These are phyloP conservation scores for Stenolophus ochropezus DNA, from an alignment of 2,888 invertebrate species.

Conservation along the genomic window DNA sequence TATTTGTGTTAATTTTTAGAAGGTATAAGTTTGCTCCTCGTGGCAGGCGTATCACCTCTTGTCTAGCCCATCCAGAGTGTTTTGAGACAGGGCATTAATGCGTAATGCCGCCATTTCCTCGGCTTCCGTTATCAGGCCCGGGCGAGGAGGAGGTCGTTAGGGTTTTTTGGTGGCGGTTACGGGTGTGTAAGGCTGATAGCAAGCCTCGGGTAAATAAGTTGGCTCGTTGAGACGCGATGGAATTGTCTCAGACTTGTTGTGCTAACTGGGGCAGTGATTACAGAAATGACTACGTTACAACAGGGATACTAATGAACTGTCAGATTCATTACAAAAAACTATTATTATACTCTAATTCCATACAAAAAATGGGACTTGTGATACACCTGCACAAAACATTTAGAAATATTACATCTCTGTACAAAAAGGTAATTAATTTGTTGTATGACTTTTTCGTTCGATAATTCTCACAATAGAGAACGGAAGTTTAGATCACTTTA, in stretches of 20 bases:
- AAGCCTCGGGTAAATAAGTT: background rate
- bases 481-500: no score
- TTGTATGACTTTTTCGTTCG: no score
- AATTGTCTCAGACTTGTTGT: background rate
- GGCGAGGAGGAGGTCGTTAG: background rate
- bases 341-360: no score
- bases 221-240: background rate
- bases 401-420: no score
- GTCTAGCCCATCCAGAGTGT: background rate
- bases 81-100: background rate
- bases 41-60: background rate
- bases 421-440: no score
- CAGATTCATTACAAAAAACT: no score
- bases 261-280: background rate
- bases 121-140: slow-evolving; percentile 24
- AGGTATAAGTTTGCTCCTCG: no score
- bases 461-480: no score
- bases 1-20: no score
- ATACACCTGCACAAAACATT: no score
- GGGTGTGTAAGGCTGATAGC: background rate
- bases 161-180: background rate
- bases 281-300: background rate
- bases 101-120: slow-evolving; percentile 25
- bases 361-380: no score
- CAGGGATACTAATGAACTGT: background rate